phyloP scores from a whole-genome alignment of 2,113 vertebrate species.

The Dissostichus mawsoni region DNA sequence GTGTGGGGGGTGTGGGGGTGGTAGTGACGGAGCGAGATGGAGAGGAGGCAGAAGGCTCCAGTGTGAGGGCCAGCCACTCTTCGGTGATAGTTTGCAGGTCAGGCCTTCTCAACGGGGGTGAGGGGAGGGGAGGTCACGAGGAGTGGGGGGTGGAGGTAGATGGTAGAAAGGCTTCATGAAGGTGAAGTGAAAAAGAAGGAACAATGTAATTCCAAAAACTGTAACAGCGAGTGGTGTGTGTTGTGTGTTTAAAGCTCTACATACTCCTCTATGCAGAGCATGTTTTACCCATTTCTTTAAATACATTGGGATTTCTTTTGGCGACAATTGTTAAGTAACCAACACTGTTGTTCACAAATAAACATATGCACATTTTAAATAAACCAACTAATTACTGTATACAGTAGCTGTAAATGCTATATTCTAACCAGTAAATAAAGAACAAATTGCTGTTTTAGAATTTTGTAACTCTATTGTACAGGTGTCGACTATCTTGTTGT shows the following conservation, averaged over 20 bases:
- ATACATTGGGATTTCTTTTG: not conserved
- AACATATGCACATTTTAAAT: not conserved
- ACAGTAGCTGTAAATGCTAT: not conserved
- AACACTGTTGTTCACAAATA: not conserved
- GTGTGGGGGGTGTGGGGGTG: constrained; percentile 71
- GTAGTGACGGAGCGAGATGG: constrained; percentile 68
- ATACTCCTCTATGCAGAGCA: not conserved
- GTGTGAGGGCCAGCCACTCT: constrained; percentile 85
- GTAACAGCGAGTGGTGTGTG: constrained; percentile 19
- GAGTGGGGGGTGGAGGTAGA: constrained; percentile 74
- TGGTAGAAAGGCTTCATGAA: constrained; percentile 76
- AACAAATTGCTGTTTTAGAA: not conserved
- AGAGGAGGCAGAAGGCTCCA: constrained; percentile 73
- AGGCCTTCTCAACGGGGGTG: constrained; percentile 65
- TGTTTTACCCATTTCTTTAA: not conserved
- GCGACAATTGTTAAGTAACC: not conserved
- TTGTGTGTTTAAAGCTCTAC: not conserved
- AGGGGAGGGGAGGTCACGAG: constrained; percentile 74
- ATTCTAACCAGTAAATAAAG: too few species aligned
- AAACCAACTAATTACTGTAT: not conserved
- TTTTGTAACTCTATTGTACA: not conserved
- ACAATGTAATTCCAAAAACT: constrained; percentile 61
- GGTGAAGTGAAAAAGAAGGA: constrained; percentile 62
- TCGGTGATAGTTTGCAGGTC: constrained; percentile 78
- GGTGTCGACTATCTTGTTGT: not conserved